Percentiles rank a stretch among this genome's conserved stretches.
phyloP scores from a whole-genome alignment of 2,113 vertebrate species.

The Coptodon rendalli region DNA sequence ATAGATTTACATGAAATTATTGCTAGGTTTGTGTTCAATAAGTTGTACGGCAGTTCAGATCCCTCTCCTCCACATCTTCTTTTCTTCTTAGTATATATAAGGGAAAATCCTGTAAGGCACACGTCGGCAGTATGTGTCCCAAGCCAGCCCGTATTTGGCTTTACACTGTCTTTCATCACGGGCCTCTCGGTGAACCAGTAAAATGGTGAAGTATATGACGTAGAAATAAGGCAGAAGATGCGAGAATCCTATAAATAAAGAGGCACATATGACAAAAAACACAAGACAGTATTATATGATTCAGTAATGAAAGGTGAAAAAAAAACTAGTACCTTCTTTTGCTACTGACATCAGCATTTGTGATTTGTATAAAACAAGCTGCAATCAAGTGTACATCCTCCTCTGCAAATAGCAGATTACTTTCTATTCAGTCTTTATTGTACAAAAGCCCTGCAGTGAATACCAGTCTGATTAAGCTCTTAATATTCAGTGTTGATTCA shows the following conservation, averaged over 20 bases:
- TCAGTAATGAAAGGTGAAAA: background rate
- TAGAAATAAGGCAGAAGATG: conserved; percentile 88
- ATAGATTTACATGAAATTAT: background rate
- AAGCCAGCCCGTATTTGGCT: conserved; percentile 80
- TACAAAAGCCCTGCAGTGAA: conserved; percentile 7
- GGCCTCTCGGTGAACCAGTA: conserved; percentile 83
- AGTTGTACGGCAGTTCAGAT: background rate
- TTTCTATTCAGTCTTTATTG: background rate
- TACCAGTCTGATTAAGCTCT: background rate
- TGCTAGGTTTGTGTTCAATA: background rate
- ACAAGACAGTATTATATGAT: background rate
- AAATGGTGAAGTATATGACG: conserved; percentile 76
- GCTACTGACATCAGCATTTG: background rate
- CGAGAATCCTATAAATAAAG: conserved; percentile 66
- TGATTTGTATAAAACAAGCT: background rate
- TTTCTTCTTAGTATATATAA: conserved; percentile 77
- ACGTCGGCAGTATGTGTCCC: conserved; percentile 80
- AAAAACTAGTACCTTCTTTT: background rate
- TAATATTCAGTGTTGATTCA: background rate
- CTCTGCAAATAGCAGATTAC: background rate
- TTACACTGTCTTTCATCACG: conserved; percentile 83
- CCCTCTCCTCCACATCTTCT: background rate
- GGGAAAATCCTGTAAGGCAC: conserved; percentile 88
- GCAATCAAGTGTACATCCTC: background rate
- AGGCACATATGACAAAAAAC: background rate